Percentiles rank a stretch among this genome's conserved stretches.
Evolutionary conservation across 2,797 vertebrate genomes (phyloP).

Genomic region (Thaleichthys pacificus): DNA sequence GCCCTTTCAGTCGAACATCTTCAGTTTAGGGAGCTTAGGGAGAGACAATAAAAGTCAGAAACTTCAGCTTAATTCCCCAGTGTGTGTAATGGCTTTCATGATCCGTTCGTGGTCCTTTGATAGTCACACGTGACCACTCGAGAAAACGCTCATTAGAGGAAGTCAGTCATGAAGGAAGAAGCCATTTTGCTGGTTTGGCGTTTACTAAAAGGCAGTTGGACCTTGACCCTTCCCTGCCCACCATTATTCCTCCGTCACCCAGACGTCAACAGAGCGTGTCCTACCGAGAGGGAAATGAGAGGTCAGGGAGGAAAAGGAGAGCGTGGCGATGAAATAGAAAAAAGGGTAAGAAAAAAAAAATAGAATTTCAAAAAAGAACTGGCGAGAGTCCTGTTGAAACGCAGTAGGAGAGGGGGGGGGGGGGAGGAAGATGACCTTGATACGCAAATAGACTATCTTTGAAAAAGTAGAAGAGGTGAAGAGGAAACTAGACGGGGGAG

Average conservation of each 20-base stretch:
- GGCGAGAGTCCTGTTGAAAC: slow-evolving; percentile 26
- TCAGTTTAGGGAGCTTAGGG: too few species aligned
- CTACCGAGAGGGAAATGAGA: slow-evolving; percentile 25
- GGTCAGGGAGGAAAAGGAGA: slow-evolving; percentile 15
- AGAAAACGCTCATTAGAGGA: slow-evolving; percentile 36
- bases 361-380: slow-evolving; percentile 16
- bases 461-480: background rate
- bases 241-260: slow-evolving; percentile 24
- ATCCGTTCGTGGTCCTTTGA: too few species aligned
- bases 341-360: slow-evolving; percentile 4
- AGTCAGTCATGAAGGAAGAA: slow-evolving; percentile 3
- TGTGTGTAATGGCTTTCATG: too few species aligned
- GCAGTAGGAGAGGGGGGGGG: slow-evolving; percentile 34
- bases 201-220: slow-evolving; percentile 30
- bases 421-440: slow-evolving; percentile 61
- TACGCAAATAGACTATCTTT: slow-evolving; percentile 54
- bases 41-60: too few species aligned
- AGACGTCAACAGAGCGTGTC: slow-evolving; percentile 11
- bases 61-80: too few species aligned
- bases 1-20: too few species aligned
- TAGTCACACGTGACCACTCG: too few species aligned
- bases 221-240: slow-evolving; percentile 18
- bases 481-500: slow-evolving; percentile 17
- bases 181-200: slow-evolving; percentile 20
- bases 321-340: slow-evolving; percentile 10